Conservation (phyloP, 2,888 invertebrate species). For the Calameuta pallipes region DNA sequence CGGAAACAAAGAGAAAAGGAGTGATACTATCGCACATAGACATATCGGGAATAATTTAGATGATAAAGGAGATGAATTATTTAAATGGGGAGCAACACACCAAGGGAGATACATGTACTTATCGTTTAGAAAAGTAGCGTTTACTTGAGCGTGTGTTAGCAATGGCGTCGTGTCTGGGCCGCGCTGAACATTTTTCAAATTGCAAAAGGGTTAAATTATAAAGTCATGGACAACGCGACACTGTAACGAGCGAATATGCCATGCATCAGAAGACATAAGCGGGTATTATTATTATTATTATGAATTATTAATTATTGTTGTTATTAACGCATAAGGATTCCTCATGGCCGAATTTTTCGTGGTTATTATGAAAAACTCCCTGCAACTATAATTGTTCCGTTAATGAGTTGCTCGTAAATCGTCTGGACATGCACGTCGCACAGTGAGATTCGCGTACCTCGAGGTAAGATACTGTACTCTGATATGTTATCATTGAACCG, state of each 20-base stretch:
- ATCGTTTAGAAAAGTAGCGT: background rate
- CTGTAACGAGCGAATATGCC: background rate
- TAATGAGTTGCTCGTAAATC: background rate
- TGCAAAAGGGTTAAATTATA: constrained; percentile 1
- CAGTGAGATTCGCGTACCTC: background rate
- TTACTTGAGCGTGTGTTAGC: background rate
- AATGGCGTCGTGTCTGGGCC: constrained; percentile 1
- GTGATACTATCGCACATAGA: background rate
- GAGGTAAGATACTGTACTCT: background rate
- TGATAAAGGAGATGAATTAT: background rate
- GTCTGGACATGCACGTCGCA: background rate
- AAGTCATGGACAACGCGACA: background rate
- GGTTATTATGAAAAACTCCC: background rate
- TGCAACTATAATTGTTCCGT: background rate
- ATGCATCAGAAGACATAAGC: background rate
- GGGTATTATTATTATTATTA: background rate
- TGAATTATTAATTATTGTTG: background rate
- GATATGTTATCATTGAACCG: background rate
- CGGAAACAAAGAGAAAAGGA: background rate
- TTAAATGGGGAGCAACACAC: background rate
- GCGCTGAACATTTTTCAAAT: background rate
- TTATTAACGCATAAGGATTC: background rate
- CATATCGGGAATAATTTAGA: background rate
- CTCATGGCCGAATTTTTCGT: background rate
- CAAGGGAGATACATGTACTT: background rate